phyloP scores from a whole-genome alignment of 1,140 invertebrate genomes.

The Lycorma delicatula region DNA sequence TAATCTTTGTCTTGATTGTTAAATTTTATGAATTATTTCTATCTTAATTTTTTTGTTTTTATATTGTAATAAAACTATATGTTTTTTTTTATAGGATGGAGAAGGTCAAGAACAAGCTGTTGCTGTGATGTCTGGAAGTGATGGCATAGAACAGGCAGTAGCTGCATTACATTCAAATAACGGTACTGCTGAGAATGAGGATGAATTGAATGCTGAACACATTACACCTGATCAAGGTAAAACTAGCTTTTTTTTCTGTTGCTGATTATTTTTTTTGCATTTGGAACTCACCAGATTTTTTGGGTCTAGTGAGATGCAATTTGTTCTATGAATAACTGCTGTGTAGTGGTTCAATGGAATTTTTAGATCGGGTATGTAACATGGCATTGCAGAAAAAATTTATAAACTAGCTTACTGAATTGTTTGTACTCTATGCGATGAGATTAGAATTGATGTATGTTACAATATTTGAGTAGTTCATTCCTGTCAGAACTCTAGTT shows the following conservation, averaged over 20 bases:
- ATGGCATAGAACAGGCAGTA: conserved; percentile 27
- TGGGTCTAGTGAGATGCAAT: not conserved
- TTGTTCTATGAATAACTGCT: too few relatives aligned
- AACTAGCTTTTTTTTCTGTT: not conserved
- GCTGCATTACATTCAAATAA: conserved; percentile 22
- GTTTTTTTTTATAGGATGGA: conserved; percentile 29
- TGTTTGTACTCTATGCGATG: too few relatives aligned
- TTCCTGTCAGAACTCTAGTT: too few relatives aligned
- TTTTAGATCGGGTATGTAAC: not conserved
- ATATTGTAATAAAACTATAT: not conserved
- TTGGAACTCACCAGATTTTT: not conserved
- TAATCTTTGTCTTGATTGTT: not conserved
- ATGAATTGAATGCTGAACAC: conserved; percentile 23
- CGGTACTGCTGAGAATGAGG: conserved; percentile 6
- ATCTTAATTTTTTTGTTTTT: not conserved
- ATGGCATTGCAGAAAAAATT: not conserved
- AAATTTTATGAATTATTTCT: not conserved
- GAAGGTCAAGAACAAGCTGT: conserved; percentile 38
- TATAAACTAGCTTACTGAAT: too few relatives aligned
- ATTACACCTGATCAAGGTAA: conserved; percentile 18
- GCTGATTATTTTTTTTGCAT: not conserved
- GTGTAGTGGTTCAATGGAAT: too few relatives aligned
- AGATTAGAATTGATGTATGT: too few relatives aligned
- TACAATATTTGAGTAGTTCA: too few relatives aligned
- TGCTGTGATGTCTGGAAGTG: conserved; percentile 34